Evolutionary conservation across 2,888 invertebrate species (phyloP).

Genomic region (Urechis unicinctus): DNA sequence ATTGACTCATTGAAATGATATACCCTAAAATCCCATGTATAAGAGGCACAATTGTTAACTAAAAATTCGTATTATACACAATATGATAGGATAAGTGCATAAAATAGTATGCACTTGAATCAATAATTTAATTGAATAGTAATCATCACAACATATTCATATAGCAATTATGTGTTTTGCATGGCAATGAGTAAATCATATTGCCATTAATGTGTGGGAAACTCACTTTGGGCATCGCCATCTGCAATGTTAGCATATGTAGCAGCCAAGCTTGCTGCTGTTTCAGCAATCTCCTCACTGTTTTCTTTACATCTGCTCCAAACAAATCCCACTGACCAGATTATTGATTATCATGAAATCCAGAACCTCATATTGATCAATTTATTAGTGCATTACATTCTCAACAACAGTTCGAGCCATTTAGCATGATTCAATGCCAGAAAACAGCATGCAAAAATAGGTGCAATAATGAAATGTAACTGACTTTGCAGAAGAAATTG

Average conservation of each 20-base stretch:
- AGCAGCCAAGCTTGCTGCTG: slow-evolving; percentile 37
- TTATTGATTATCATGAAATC: background rate
- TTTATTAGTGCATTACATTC: background rate
- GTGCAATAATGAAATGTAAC: too few relatives aligned
- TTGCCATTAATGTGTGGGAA: background rate
- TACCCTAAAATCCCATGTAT: too few relatives aligned
- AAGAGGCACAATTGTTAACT: too few relatives aligned
- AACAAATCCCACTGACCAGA: too few relatives aligned
- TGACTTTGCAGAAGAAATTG: slow-evolving; percentile 43
- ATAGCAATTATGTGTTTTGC: too few relatives aligned
- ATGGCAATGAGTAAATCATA: background rate
- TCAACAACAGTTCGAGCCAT: background rate
- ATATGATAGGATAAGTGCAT: too few relatives aligned
- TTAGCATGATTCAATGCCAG: background rate
- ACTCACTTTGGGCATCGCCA: slow-evolving; percentile 42
- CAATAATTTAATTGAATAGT: too few relatives aligned
- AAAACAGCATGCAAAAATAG: too few relatives aligned
- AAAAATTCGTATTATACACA: too few relatives aligned
- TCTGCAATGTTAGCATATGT: slow-evolving; percentile 42
- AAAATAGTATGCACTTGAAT: too few relatives aligned
- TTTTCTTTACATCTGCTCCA: slow-evolving; percentile 42
- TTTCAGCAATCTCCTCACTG: slow-evolving; percentile 41
- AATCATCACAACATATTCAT: too few relatives aligned
- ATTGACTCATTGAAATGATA: too few relatives aligned
- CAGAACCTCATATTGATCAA: background rate